Evolutionary conservation across 2,888 invertebrate genomes (phyloP), one percentile per base, ranked within the genome.

Genomic region (Leucania comma): DNA sequence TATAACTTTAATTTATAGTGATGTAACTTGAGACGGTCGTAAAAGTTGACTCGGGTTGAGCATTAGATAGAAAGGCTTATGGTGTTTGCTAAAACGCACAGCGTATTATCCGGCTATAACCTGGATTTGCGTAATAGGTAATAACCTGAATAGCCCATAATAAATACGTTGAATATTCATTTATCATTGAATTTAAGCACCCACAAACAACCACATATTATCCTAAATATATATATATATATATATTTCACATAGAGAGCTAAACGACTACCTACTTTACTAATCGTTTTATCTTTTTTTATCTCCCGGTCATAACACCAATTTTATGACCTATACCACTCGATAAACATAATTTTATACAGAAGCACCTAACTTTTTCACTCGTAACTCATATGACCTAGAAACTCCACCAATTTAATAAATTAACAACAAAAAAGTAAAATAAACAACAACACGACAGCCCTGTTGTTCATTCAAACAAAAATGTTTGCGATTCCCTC

Each of bases 401-500:
- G 22, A 42, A 56, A 72, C 69, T 24, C 12, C 0, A 38, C 10
- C 20, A 24, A 6, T 24, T 14, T 12, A 38, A 20, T 14, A 75
- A 76, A 46, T 5, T 3, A 63, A 79, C 22, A 79, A 60, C 59
- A 59, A 29, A 51, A 38, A 42, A 57, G 5, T 38, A 42, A 42
- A 42, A 72, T 24, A 50, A 38, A 63, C n/a, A 62, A 59, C 42
- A 78, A 35, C 22, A 22, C 48, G 75, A 66, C 48, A 72, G 65
- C 51, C 38, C 54, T 60, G 56, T 72, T 60, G 32, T 56, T 72
- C 24, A 68, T 26, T 54, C 22, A 14, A 59, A 46, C 56, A 70
- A 82, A 87, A 90, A 88, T 82, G 91, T 92, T 92, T 80, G 62
- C 73, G 29, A 89, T 80, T 75, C 73, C 80, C 77, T 86, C 69